Base-by-base conservation (phyloP, 2,888 invertebrate species). In the Cyclophora albipunctata region DNA sequence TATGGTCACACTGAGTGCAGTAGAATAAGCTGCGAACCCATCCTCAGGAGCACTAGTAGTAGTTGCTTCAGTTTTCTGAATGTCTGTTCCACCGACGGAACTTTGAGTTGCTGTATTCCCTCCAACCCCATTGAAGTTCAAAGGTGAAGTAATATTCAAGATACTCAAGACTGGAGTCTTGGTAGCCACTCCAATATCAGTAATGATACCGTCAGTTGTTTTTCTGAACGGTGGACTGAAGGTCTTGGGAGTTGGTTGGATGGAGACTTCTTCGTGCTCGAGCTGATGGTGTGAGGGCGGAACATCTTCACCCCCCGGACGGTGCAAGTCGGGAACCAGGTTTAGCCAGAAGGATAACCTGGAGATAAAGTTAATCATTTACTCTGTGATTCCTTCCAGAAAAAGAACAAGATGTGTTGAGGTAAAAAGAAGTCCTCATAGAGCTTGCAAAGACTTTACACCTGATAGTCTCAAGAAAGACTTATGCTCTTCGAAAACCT, bases 311-410 rank as follows among this genome's bases (percentile, higher is more conserved):
- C 95, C 94, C 4, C 96, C 96, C 0, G 96, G 95, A 62, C 95
- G 93, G 73, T 96, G 96, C 35, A 96, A 90, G 73, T 98, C 97
- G 40, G 98, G 98, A 52, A 98, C 96, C 47, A 98, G 90, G 72
- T 98, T 97, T 52, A 98, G 81, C 98, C 98, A 98, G 80, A 98
- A 96, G 1, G 98, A 97, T 49, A 98, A 90, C 59, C 94, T 92
- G 83, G 62, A 57, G 58, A 74, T 61, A 73, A 71, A 54, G 49
- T 40, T 40, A 51, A 45, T n/a, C n/a, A n/a, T n/a, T n/a, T n/a
- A 6, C 45, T 41, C 20, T 1, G 20, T 1, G 20, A 20, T 20
- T 20, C 2, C 2, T 20, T 2, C 20, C 20, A 20, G 20, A 20
- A 20, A 20, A 20, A 20, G 20, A 20, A 20, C 1, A 20, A 20